Conservation (phyloP, 2,888 invertebrate genomes). For the Caenorhabditis afra region DNA sequence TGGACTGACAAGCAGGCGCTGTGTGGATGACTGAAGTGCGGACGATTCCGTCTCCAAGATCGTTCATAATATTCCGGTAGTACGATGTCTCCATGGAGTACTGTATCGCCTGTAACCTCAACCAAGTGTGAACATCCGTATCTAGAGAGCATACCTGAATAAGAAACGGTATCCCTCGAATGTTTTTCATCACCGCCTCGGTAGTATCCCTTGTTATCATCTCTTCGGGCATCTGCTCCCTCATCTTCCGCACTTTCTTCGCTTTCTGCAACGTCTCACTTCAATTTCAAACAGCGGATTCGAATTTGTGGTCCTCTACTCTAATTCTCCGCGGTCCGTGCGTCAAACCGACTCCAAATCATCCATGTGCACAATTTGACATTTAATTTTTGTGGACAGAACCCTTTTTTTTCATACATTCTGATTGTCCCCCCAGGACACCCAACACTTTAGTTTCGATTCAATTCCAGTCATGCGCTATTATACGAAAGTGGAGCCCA, state of each 20-base stretch:
- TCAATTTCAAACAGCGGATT: neutral
- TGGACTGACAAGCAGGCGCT: conserved; percentile 76
- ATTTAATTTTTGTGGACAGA: no score
- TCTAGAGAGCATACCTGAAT: conserved; percentile 72
- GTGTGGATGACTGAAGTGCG: conserved; percentile 79
- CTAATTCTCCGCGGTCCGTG: conserved; percentile 2
- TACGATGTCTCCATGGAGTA: conserved; percentile 77
- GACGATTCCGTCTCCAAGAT: conserved; percentile 73
- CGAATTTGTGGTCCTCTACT: neutral
- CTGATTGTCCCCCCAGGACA: neutral
- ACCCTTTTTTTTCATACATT: no score
- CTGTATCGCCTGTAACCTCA: conserved; percentile 78
- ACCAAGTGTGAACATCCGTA: no score
- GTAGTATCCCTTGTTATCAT: conserved; percentile 72
- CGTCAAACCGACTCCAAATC: conserved; percentile 12
- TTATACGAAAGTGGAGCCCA: neutral
- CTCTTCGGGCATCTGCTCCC: conserved; percentile 57
- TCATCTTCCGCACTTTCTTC: conserved; percentile 43
- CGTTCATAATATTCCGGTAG: conserved; percentile 73
- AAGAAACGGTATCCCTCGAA: conserved; percentile 77
- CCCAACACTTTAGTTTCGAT: neutral
- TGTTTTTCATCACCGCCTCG: conserved; percentile 76
- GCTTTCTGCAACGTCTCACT: conserved; percentile 52
- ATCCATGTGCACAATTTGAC: conserved; percentile 22
- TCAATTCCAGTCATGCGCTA: neutral